These are phyloP conservation scores for Calyptomena viridis DNA, from an alignment of 2,113 vertebrate species.

Conservation along the genomic window DNA sequence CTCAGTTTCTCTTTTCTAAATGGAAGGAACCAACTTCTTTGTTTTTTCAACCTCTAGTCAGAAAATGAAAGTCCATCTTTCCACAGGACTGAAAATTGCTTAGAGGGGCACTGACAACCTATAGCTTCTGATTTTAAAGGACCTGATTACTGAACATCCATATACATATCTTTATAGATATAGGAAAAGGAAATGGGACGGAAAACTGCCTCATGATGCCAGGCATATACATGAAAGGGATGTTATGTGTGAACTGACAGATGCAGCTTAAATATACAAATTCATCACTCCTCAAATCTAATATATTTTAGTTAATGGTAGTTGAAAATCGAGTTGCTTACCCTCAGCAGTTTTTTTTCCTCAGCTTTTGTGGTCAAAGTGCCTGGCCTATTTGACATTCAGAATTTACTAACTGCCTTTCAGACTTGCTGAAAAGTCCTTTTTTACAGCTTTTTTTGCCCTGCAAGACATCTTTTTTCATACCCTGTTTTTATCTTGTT, in stretches of 20 bases:
- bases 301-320: not conserved
- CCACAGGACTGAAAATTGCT: not conserved
- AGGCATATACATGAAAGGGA: not conserved
- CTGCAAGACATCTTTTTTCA: not conserved
- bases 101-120: not conserved
- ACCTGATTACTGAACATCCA: not conserved
- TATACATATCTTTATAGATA: not conserved
- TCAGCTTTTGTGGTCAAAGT: not conserved
- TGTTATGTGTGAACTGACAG: not conserved
- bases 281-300: not conserved
- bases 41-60: not conserved
- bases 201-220: not conserved
- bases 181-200: not conserved
- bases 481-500: not conserved
- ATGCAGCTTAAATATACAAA: not conserved
- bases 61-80: not conserved
- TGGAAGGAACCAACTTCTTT: not conserved
- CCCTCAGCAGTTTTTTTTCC: not conserved
- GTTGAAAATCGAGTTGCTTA: not conserved
- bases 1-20: not conserved
- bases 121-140: not conserved
- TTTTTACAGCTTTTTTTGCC: not conserved
- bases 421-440: not conserved
- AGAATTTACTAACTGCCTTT: not conserved
- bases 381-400: not conserved